Conservation (phyloP, 2,797 vertebrate genomes). For the Pseudopleuronectes americanus region DNA sequence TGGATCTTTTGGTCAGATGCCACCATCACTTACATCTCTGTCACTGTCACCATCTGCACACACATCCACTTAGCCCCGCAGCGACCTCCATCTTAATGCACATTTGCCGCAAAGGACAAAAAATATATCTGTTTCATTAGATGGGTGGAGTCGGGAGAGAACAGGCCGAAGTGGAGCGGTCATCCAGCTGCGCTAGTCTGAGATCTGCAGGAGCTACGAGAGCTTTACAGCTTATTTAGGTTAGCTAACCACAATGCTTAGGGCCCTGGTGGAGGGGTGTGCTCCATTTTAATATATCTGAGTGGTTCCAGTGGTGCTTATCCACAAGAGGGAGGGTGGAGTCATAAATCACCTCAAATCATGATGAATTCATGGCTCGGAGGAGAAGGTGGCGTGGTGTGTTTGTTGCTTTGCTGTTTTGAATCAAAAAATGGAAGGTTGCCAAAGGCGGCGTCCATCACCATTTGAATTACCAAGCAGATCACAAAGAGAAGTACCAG, state of each 20-base stretch:
- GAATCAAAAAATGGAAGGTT: slow-evolving; percentile 34
- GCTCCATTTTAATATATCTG: slow-evolving; percentile 76
- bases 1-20: slow-evolving; percentile 79
- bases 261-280: slow-evolving; percentile 24
- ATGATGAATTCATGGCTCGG: slow-evolving; percentile 68
- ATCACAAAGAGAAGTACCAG: slow-evolving; percentile 40
- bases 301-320: slow-evolving; percentile 68
- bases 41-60: slow-evolving; percentile 73
- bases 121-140: slow-evolving; percentile 71
- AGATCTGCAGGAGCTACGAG: slow-evolving; percentile 22
- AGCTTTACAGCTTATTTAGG: slow-evolving; percentile 60
- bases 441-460: slow-evolving; percentile 32
- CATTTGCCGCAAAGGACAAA: slow-evolving; percentile 72
- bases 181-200: slow-evolving; percentile 20
- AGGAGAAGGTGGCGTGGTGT: slow-evolving; percentile 14
- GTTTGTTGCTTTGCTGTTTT: slow-evolving; percentile 36
- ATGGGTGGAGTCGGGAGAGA: slow-evolving; percentile 55
- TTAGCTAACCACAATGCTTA: slow-evolving; percentile 46
- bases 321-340: slow-evolving; percentile 56
- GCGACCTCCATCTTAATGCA: slow-evolving; percentile 78
- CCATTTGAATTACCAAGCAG: slow-evolving; percentile 56
- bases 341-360: slow-evolving; percentile 74
- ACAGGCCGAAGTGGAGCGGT: slow-evolving; percentile 13
- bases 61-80: slow-evolving; percentile 66
- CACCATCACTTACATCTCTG: slow-evolving; percentile 72